Evolutionary conservation across 2,113 vertebrate species (phyloP).

Genomic region (Vanacampus margaritifer): DNA sequence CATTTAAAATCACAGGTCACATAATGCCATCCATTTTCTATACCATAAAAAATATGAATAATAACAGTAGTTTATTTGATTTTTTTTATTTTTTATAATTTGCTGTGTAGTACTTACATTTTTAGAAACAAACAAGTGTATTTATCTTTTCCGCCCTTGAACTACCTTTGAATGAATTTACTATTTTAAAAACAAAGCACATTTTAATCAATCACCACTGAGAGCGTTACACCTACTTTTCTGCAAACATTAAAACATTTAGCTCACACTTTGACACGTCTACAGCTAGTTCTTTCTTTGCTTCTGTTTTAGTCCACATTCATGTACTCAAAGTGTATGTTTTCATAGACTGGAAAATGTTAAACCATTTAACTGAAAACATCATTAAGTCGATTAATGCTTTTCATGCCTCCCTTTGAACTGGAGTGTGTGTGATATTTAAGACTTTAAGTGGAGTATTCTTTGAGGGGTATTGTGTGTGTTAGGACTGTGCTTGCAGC

Average conservation of each 20-base stretch:
- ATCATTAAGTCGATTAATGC: slow-evolving; percentile 52
- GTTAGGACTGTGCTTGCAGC: slow-evolving; percentile 51
- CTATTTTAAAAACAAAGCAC: slow-evolving; percentile 52
- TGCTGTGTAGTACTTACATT: not conserved
- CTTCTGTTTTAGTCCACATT: slow-evolving; percentile 16
- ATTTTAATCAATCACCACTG: slow-evolving; percentile 21
- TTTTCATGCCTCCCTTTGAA: slow-evolving; percentile 60
- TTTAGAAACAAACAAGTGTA: slow-evolving; percentile 21
- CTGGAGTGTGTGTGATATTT: slow-evolving; percentile 59
- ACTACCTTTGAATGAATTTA: slow-evolving; percentile 58
- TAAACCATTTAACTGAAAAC: slow-evolving; percentile 2
- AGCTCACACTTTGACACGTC: slow-evolving; percentile 4
- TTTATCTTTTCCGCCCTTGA: slow-evolving; percentile 48
- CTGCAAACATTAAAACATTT: not conserved
- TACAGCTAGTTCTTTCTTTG: not conserved
- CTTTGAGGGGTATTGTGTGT: slow-evolving; percentile 44
- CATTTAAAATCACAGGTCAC: not conserved
- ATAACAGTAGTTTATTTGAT: not conserved
- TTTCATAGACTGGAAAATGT: slow-evolving; percentile 17
- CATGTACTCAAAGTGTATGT: slow-evolving; percentile 20
- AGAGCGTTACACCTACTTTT: not conserved
- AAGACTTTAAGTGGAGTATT: slow-evolving; percentile 59
- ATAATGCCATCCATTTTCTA: not conserved
- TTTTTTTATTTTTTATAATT: not conserved
- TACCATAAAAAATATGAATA: not conserved